These are phyloP conservation scores for Cyprinodon brontotheroides DNA, from an alignment of 2,113 vertebrate species.

Conservation along the genomic window DNA sequence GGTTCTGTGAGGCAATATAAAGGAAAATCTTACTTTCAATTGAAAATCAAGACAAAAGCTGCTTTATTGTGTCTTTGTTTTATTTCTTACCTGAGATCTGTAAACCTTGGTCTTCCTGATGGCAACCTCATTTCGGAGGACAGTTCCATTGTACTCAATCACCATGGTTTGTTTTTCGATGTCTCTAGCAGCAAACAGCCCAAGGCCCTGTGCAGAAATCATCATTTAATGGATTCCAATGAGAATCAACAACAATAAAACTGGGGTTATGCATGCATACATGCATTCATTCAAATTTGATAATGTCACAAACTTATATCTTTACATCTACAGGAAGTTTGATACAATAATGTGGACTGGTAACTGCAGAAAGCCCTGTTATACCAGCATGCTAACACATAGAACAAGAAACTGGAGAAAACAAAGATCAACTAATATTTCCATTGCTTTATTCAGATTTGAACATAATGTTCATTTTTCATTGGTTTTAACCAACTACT, in stretches of 20 bases:
- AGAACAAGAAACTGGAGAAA: too few species aligned
- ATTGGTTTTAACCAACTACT: too few species aligned
- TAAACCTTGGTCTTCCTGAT: slow-evolving; percentile 93
- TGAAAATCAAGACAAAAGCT: neutral
- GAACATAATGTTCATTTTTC: too few species aligned
- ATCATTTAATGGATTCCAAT: neutral
- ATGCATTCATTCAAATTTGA: too few species aligned
- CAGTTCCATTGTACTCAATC: slow-evolving; percentile 95
- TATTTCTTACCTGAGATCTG: slow-evolving; percentile 87
- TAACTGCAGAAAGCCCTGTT: too few species aligned
- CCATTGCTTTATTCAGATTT: too few species aligned
- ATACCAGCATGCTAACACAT: too few species aligned
- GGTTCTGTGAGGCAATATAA: slow-evolving; percentile 82
- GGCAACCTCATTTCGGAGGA: slow-evolving; percentile 95
- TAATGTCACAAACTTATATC: too few species aligned
- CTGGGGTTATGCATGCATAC: too few species aligned
- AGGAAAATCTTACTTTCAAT: neutral
- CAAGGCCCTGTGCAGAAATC: slow-evolving; percentile 85
- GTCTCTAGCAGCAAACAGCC: slow-evolving; percentile 95
- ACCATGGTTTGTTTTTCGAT: slow-evolving; percentile 99
- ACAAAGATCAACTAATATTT: too few species aligned
- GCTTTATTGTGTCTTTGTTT: neutral
- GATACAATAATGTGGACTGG: too few species aligned
- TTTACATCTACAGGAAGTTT: too few species aligned
- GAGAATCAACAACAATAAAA: neutral